Evolutionary conservation across 2,113 vertebrate species (phyloP).

Genomic region (Cervus canadensis): DNA sequence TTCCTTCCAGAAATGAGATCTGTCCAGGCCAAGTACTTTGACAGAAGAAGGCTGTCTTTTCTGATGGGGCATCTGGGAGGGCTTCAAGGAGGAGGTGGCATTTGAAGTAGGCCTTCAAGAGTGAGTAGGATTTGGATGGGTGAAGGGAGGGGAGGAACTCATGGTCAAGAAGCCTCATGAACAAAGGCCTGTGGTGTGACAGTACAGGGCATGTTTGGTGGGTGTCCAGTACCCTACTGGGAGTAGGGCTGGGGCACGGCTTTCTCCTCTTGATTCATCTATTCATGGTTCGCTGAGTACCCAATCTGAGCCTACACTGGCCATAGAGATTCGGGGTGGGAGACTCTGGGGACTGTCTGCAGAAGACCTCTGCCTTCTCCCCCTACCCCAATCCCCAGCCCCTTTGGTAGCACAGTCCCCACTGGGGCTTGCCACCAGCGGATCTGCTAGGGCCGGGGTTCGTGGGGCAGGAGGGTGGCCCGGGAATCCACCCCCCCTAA

Average conservation of each 20-base stretch:
- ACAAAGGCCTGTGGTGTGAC: neutral
- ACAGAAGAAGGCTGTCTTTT: neutral
- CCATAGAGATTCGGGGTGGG: neutral
- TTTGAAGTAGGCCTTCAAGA: neutral
- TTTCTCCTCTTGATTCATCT: neutral
- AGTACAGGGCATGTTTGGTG: neutral
- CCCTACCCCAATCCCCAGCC: accelerated
- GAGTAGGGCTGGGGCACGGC: neutral
- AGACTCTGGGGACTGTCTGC: neutral
- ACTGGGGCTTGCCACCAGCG: neutral
- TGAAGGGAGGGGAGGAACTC: neutral
- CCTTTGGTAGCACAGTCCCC: neutral
- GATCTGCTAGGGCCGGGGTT: neutral
- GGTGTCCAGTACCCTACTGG: neutral
- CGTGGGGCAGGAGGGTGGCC: neutral
- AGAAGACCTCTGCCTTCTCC: neutral
- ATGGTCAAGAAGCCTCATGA: neutral
- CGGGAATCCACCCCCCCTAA: neutral
- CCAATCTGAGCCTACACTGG: neutral
- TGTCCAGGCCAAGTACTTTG: neutral
- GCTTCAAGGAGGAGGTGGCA: neutral
- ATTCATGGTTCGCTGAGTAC: neutral
- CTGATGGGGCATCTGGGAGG: neutral
- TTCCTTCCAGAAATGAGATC: neutral
- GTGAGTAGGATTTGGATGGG: neutral